Evolutionary conservation across 2,797 vertebrate genomes (phyloP), one percentile per base, ranked within the genome.

Genomic region (Paratrypauchen microcephalus): DNA sequence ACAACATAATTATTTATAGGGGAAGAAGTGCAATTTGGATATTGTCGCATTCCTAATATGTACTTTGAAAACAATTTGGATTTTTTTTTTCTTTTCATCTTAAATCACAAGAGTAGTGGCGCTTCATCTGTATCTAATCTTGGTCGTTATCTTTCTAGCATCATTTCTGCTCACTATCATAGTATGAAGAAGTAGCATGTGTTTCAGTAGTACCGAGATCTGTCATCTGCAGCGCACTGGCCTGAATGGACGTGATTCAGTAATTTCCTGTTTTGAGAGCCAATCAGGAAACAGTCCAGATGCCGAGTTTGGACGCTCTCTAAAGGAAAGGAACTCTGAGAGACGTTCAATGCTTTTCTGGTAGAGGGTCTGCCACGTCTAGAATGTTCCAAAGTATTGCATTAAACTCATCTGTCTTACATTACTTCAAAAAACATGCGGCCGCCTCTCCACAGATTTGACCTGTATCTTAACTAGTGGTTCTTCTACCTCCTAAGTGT

Each of bases 261-360:
- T 75, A 69, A 67, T 72, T 78, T 69, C 71, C 52, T 59, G 75
- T 5, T 52, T 50, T 8, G 30, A 23, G 26, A 78, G 85, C 84
- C 87, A 86, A 84, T 84, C 83, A 77, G 79, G 80, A 84, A 73
- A 56, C 0, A 52, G 72, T 84, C 84, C 87, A 87, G 76, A 87
- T 71, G 77, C 73, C 60, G 41, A 64, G 76, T 72, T 83, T 75
- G 78, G 79, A 74, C 52, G 62, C 3, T 4, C 64, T 74, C 76
- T 36, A 73, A 77, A 72, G 69, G 47, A 68, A 21, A 15, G 13
- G 12, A 9, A 36, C 77, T 66, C 77, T 79, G 83, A 74, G 80
- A 76, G 48, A 82, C 39, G 66, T 78, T 80, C 79, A 76, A 65
- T 57, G 73, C 63, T 79, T 75, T 75, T 80, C n/a, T 15, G 2